These are phyloP conservation scores for Neoniphon sammara DNA, from an alignment of 2,797 vertebrate genomes.

Conservation along the genomic window DNA sequence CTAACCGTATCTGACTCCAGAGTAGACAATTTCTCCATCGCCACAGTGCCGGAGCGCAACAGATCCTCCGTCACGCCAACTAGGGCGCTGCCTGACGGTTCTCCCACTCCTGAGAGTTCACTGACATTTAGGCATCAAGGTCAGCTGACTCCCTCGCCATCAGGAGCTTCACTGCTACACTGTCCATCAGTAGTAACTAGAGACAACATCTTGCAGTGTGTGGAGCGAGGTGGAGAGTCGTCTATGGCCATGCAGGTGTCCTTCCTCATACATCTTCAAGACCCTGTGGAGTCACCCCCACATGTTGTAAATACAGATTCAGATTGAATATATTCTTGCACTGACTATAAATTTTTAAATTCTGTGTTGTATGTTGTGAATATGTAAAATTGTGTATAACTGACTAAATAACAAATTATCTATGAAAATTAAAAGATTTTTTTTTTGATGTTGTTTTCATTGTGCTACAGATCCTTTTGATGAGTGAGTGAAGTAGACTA, in stretches of 20 bases:
- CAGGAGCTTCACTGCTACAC: constrained; percentile 23
- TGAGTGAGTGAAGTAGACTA: background rate
- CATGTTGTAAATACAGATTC: constrained; percentile 63
- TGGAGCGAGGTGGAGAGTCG: constrained; percentile 11
- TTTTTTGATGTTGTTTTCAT: constrained; percentile 13
- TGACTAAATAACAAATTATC: background rate
- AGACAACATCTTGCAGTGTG: constrained; percentile 2
- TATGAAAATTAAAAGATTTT: constrained; percentile 9
- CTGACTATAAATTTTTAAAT: constrained; percentile 2
- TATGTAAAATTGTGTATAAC: constrained; percentile 23
- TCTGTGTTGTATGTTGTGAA: constrained; percentile 24
- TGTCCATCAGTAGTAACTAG: constrained; percentile 19
- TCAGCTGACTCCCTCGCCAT: constrained; percentile 28
- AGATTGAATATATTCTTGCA: constrained; percentile 50
- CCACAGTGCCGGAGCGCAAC: constrained; percentile 56
- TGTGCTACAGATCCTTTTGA: background rate
- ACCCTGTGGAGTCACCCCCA: constrained; percentile 69
- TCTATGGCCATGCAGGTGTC: constrained; percentile 58
- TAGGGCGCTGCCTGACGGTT: constrained; percentile 40
- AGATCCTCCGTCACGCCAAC: constrained; percentile 41
- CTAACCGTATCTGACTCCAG: constrained; percentile 55
- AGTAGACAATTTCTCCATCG: constrained; percentile 63
- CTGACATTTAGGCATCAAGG: constrained; percentile 25
- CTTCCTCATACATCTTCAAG: constrained; percentile 71
- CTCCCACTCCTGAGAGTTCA: constrained; percentile 43